Evolutionary conservation across 2,888 invertebrate species (phyloP).

Genomic region (Diplolepis rosae): DNA sequence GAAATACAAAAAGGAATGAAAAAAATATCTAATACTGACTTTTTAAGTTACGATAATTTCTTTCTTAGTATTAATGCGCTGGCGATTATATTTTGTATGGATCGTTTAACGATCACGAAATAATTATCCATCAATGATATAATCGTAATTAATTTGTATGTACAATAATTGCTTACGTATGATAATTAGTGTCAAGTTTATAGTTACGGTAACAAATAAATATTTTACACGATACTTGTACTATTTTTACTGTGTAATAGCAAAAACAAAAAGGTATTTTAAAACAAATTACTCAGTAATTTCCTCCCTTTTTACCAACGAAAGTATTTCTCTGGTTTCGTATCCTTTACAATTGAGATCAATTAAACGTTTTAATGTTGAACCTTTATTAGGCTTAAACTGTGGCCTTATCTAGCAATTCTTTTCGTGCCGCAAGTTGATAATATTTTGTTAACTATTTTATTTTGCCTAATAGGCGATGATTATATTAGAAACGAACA

Average conservation of each 20-base stretch:
- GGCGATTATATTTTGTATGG: not conserved
- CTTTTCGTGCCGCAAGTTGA: constrained; percentile 64
- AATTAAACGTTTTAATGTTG: not conserved
- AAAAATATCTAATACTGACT: too few relatives aligned
- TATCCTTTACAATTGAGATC: not conserved
- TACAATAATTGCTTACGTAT: not conserved
- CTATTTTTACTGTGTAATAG: not conserved
- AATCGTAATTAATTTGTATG: not conserved
- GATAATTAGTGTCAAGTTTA: not conserved
- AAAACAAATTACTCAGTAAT: not conserved
- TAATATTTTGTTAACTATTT: constrained; percentile 35
- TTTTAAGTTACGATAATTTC: too few relatives aligned
- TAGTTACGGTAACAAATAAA: not conserved
- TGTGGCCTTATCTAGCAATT: constrained; percentile 62
- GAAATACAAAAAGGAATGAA: not conserved
- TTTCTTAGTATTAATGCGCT: not conserved
- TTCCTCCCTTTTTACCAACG: not conserved
- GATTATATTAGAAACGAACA: not conserved
- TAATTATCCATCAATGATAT: not conserved
- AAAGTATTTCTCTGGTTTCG: not conserved
- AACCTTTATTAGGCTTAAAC: constrained; percentile 20
- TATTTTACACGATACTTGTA: not conserved
- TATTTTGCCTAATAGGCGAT: constrained; percentile 13
- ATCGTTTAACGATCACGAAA: not conserved
- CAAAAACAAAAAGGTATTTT: not conserved